Evolutionary conservation across 92 coral and sea anemone species (phyloP).

Genomic region (Phenganax stokvisi): DNA sequence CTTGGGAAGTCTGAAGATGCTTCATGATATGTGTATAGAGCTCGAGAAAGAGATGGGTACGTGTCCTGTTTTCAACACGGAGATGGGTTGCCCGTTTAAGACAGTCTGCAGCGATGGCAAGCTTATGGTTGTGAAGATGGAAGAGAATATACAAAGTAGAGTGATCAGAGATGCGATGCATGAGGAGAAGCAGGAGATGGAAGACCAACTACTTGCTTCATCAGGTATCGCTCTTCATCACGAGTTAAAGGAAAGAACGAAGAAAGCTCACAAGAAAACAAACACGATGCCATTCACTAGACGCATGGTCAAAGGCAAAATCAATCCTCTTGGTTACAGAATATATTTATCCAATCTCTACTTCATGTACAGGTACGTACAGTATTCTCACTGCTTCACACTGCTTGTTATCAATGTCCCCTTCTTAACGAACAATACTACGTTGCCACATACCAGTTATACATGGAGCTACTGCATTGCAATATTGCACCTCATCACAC

Average conservation of each 20-base stretch:
- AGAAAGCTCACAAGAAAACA: conserved; percentile 67
- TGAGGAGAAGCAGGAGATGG: conserved; percentile 43
- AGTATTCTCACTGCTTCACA: not conserved
- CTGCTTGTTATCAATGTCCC: not conserved
- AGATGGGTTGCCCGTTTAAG: conserved; percentile 91
- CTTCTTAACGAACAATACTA: too few relatives aligned
- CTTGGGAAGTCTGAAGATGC: conserved; percentile 61
- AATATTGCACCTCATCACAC: too few relatives aligned
- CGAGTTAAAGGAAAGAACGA: conserved; percentile 77
- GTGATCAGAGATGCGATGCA: conserved; percentile 58
- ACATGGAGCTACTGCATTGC: too few relatives aligned
- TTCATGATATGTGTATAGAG: conserved; percentile 67
- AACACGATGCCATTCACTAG: conserved; percentile 78
- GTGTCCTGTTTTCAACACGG: conserved; percentile 78
- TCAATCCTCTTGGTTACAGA: conserved; percentile 73
- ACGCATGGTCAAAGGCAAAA: conserved; percentile 71
- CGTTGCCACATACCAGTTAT: too few relatives aligned
- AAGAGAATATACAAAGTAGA: conserved; percentile 69
- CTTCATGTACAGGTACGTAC: conserved; percentile 74
- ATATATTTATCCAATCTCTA: conserved; percentile 77
- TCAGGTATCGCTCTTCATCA: conserved; percentile 67
- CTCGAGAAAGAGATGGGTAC: conserved; percentile 78
- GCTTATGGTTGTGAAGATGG: conserved; percentile 73
- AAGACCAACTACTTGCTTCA: conserved; percentile 53
- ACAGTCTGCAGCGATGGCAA: conserved; percentile 91